These are phyloP conservation scores for Indri indri DNA, from an alignment of 2,113 vertebrate genomes.

Conservation along the genomic window DNA sequence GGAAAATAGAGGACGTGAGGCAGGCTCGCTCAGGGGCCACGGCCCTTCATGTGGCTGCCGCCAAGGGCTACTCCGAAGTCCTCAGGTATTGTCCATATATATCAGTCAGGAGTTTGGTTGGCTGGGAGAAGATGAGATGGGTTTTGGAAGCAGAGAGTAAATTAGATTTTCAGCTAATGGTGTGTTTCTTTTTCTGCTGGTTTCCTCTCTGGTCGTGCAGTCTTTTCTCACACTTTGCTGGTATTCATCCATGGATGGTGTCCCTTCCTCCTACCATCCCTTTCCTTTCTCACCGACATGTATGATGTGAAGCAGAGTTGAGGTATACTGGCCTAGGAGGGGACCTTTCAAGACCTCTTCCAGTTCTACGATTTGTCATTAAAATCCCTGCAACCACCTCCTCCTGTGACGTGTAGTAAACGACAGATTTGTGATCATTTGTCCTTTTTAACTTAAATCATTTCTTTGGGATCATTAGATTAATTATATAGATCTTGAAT, in stretches of 20 bases:
- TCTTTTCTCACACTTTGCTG: background rate
- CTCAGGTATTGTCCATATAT: conserved; percentile 88
- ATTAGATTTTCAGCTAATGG: background rate
- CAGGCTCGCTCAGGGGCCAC: conserved; percentile 93
- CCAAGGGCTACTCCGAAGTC: conserved; percentile 95
- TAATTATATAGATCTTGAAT: background rate
- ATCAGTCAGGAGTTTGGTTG: background rate
- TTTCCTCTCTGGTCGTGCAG: background rate
- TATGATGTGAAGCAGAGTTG: background rate
- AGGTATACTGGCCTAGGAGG: background rate
- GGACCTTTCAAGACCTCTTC: background rate
- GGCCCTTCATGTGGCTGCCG: conserved; percentile 94
- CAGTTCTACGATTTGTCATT: background rate
- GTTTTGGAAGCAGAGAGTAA: background rate
- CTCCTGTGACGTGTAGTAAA: background rate
- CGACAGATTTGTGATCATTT: background rate
- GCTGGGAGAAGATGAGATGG: background rate
- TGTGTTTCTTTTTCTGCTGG: background rate
- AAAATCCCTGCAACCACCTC: background rate
- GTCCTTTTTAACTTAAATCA: background rate
- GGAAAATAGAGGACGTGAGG: conserved; percentile 85
- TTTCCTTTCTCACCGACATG: background rate
- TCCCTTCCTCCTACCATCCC: background rate
- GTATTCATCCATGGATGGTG: background rate
- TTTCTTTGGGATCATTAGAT: background rate